Percentiles rank a stretch among this genome's conserved stretches.
phyloP scores from a whole-genome alignment of 2,888 invertebrate genomes.

The Sesia apiformis region DNA sequence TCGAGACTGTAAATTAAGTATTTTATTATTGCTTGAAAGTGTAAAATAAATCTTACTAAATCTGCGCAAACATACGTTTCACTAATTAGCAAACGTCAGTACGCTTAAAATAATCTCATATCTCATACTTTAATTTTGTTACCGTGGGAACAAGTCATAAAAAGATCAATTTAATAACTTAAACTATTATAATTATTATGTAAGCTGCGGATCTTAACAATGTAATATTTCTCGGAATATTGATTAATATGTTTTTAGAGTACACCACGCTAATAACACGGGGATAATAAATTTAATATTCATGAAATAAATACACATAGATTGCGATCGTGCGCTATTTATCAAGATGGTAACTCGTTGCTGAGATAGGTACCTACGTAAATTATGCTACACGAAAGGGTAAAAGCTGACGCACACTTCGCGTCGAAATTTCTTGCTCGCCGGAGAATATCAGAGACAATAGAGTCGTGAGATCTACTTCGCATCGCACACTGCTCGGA shows the following conservation, averaged over 20 bases:
- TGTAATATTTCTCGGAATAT: too few relatives aligned
- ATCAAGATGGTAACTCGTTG: constrained; percentile 40
- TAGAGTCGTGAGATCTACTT: constrained; percentile 61
- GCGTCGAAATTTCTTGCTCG: constrained; percentile 49
- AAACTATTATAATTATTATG: too few relatives aligned
- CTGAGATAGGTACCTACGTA: constrained; percentile 17
- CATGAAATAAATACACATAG: constrained; percentile 3
- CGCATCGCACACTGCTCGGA: constrained; percentile 26
- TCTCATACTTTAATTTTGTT: too few relatives aligned
- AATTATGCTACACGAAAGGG: constrained; percentile 24
- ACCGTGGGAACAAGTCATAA: too few relatives aligned
- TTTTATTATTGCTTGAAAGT: not conserved
- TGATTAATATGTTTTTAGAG: too few relatives aligned
- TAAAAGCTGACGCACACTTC: constrained; percentile 51
- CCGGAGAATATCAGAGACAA: constrained; percentile 54
- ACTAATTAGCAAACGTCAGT: not conserved
- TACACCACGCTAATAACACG: not conserved
- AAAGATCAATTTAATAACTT: too few relatives aligned
- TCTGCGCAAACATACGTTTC: not conserved
- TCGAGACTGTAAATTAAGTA: not conserved
- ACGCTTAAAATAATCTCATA: constrained; percentile 3
- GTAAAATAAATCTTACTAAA: not conserved
- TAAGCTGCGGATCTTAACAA: too few relatives aligned
- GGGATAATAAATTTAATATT: constrained; percentile 5
- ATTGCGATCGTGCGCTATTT: constrained; percentile 35